Percentiles rank a stretch among this genome's conserved stretches.
Conservation (phyloP, 2,113 vertebrate genomes). For the Trachemys scripta region DNA sequence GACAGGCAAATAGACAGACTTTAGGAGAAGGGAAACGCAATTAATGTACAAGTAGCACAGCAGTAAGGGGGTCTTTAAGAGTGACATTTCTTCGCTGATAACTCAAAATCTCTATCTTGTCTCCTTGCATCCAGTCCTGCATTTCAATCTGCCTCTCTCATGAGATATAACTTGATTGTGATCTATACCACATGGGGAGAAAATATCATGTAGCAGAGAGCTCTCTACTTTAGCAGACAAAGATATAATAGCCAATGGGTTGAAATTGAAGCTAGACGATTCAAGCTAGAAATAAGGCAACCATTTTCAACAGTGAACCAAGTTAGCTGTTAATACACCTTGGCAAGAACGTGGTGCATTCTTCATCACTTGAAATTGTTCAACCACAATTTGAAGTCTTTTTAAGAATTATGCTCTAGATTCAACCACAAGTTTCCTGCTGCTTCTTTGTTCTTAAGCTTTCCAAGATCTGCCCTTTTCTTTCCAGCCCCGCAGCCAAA, state of each 20-base stretch:
- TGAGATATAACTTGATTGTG: not conserved
- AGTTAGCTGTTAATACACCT: not conserved
- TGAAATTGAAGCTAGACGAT: not conserved
- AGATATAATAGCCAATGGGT: not conserved
- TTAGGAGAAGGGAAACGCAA: not conserved
- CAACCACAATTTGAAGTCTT: not conserved
- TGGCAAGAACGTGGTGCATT: not conserved
- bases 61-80: not conserved
- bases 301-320: rapidly evolving
- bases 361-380: not conserved
- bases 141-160: not conserved
- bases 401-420: not conserved
- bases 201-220: not conserved
- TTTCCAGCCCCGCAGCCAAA: not conserved
- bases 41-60: conserved; percentile 2
- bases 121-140: not conserved
- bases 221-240: not conserved
- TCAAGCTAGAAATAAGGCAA: not conserved
- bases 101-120: not conserved
- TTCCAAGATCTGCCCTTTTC: not conserved
- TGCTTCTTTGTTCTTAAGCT: not conserved
- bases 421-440: not conserved
- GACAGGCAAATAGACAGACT: not conserved
- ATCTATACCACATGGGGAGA: not conserved
- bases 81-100: not conserved